phyloP scores from a whole-genome alignment of 2,797 vertebrate species.

The Poecile montanus region DNA sequence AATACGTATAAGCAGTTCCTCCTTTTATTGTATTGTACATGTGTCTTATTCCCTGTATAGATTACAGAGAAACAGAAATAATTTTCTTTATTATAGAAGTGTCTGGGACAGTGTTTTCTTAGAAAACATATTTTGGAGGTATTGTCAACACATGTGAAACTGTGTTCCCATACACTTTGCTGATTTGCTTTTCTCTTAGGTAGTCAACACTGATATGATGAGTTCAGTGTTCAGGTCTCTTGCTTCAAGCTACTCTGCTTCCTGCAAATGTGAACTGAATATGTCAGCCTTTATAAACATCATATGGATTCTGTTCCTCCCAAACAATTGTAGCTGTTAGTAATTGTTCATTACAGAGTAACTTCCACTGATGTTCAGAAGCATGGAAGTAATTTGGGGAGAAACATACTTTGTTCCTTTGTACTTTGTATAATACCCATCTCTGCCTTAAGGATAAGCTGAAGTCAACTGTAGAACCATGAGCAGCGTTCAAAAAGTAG shows the following conservation, averaged over 20 bases:
- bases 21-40: neutral
- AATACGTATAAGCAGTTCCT: neutral
- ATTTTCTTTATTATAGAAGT: neutral
- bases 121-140: neutral
- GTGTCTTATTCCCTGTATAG: neutral
- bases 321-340: slow-evolving; percentile 49
- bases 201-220: neutral
- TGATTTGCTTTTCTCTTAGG: neutral
- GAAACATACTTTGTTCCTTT: slow-evolving; percentile 37
- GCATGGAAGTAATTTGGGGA: slow-evolving; percentile 54
- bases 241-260: slow-evolving; percentile 37
- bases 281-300: slow-evolving; percentile 40
- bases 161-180: neutral
- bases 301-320: slow-evolving; percentile 9
- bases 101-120: neutral
- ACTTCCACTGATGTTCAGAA: slow-evolving; percentile 40
- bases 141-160: neutral
- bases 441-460: slow-evolving; percentile 41
- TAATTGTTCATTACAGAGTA: slow-evolving; percentile 49
- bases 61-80: neutral
- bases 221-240: neutral
- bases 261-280: slow-evolving; percentile 18
- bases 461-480: neutral
- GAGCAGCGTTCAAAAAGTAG: neutral
- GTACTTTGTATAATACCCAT: neutral